Base-by-base conservation (phyloP, 2,888 invertebrate genomes). In the Tetrapedia diversipes region DNA sequence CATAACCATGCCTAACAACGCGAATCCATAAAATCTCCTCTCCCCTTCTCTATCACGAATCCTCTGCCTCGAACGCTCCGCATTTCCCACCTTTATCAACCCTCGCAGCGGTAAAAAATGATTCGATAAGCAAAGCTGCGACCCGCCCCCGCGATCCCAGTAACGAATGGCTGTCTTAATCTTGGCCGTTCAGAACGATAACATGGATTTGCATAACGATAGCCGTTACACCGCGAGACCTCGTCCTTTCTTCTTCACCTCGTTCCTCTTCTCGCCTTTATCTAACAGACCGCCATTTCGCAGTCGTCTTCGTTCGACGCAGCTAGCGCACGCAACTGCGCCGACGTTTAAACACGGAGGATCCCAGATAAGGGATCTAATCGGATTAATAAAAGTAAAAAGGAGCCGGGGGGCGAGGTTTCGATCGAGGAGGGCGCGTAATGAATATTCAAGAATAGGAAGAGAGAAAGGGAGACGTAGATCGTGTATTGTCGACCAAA, bases 201-300 rank as follows among this genome's bases (percentile, higher is more conserved):
- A 43, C 43, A 45, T 4, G 60, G 27, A 60, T 60, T 45, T 60
- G 32, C 60, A 32, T 60, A 60, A 60, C 43, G 60, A 60, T 60
- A 60, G 32, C 43, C 29, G 43, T 22, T 22, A 60, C 19, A 10
- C 19, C 43, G 29, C 32, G 29, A 7, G 32, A 10, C 10, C 49
- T n/a, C n/a, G n/a, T n/a, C n/a, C n/a, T n/a, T n/a, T n/a, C n/a
- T n/a, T n/a, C n/a, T n/a, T n/a, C n/a, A n/a, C n/a, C n/a, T n/a
- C n/a, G n/a, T n/a, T n/a, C n/a, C n/a, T n/a, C n/a, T n/a, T n/a
- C 4, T 10, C 16, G 11, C 3, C 27, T 49, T 49, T 49, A 16
- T 19, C 51, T 37, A 39, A 29, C 29, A 19, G 19, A 39, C 16
- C 39, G 27, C 11, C n/a, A 8, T 22, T 39, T 39, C 0, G 19